These are phyloP conservation scores for Tragulus kanchil DNA, from an alignment of 2,113 vertebrate genomes.

Conservation along the genomic window DNA sequence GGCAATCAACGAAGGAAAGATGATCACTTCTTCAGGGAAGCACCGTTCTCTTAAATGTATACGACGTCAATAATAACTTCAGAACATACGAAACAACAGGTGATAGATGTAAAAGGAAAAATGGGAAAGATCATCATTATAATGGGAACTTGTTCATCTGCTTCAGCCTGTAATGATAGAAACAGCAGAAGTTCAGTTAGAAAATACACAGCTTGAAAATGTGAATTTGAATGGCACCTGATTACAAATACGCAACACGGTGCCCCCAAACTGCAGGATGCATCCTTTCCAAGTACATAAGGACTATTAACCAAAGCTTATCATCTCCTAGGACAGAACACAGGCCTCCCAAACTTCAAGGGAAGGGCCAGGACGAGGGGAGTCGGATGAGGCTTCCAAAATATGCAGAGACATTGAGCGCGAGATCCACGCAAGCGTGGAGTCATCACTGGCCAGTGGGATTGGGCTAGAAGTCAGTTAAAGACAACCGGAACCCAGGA, in stretches of 20 bases:
- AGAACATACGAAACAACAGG: not conserved
- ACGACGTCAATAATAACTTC: not conserved
- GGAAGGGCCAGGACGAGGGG: too few relatives aligned
- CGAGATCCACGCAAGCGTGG: not conserved
- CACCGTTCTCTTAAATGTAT: not conserved
- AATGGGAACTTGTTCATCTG: not conserved
- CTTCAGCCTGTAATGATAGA: not conserved
- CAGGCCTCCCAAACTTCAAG: not conserved
- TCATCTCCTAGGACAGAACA: not conserved
- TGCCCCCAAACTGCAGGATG: not conserved
- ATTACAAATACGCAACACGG: not conserved
- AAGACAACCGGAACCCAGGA: not conserved
- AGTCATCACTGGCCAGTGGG: too few relatives aligned
- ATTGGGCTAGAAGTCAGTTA: not conserved
- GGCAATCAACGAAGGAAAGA: rapidly evolving
- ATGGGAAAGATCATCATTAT: not conserved
- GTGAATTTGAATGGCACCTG: not conserved
- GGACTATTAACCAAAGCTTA: not conserved
- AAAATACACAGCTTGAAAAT: not conserved
- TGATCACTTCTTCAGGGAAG: not conserved
- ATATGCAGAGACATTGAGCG: not conserved
- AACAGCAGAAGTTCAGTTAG: not conserved
- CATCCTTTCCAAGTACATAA: not conserved
- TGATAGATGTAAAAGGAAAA: not conserved
- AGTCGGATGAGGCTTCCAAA: not conserved